phyloP scores from a whole-genome alignment of 2,888 invertebrate species.

The Spicauda simplicius region DNA sequence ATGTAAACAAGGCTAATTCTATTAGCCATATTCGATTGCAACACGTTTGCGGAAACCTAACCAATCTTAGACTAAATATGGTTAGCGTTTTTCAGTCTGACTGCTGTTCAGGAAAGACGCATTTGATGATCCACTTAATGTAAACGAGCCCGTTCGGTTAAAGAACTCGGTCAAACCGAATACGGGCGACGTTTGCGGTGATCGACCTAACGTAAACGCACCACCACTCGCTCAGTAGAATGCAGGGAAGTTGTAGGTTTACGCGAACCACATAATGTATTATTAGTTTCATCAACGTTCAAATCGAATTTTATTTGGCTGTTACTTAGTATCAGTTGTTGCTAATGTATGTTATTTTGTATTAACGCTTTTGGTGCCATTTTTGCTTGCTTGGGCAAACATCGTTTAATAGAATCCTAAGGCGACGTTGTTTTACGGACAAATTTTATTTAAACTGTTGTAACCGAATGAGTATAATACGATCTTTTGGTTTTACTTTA shows the following conservation, averaged over 20 bases:
- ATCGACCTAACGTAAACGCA: not conserved
- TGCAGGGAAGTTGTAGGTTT: constrained; percentile 24
- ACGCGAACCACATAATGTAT: constrained; percentile 47
- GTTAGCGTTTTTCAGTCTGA: too few species aligned
- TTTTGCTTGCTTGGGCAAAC: constrained; percentile 39
- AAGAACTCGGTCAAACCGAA: too few species aligned
- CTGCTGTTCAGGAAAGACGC: too few species aligned
- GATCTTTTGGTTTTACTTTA: not conserved
- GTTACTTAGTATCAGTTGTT: constrained; percentile 60
- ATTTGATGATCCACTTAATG: too few species aligned
- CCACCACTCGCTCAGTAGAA: not conserved
- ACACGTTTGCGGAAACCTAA: too few species aligned
- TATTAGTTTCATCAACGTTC: constrained; percentile 43
- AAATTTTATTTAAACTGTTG: constrained; percentile 7
- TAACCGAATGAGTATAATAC: not conserved
- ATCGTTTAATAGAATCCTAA: constrained; percentile 1
- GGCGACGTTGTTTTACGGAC: not conserved
- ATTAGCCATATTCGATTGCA: too few species aligned
- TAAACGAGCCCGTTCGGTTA: too few species aligned
- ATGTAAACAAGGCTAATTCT: too few species aligned
- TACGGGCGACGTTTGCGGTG: too few species aligned
- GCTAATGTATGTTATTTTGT: constrained; percentile 45
- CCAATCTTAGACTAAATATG: too few species aligned
- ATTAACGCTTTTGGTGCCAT: constrained; percentile 61
- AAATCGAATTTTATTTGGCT: constrained; percentile 55